These are phyloP conservation scores for Lapara coniferarum DNA, from an alignment of 2,888 invertebrate genomes.

Conservation along the genomic window DNA sequence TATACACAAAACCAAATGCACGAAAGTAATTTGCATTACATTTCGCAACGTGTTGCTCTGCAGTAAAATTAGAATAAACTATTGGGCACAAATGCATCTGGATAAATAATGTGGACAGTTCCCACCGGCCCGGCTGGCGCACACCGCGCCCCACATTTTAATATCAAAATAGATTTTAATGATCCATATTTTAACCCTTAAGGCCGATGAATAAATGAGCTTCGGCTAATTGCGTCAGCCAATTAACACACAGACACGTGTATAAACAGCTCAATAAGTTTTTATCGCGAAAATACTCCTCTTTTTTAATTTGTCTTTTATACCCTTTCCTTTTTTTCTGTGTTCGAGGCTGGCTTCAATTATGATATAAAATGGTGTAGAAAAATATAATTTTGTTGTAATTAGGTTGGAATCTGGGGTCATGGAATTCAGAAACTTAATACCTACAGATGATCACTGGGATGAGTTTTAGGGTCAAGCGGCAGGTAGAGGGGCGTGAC, in stretches of 20 bases:
- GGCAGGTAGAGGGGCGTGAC: no score
- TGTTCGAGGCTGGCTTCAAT: not conserved
- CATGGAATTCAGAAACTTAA: no score
- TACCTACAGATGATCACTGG: no score
- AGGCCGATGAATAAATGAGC: slow-evolving; percentile 10
- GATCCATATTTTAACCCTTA: slow-evolving; percentile 19
- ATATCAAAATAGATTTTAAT: slow-evolving; percentile 18
- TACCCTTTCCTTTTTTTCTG: not conserved
- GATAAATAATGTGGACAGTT: slow-evolving; percentile 20
- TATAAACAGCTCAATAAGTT: not conserved
- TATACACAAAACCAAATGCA: not conserved
- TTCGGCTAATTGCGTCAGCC: slow-evolving; percentile 1
- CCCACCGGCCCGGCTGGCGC: slow-evolving; percentile 8
- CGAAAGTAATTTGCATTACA: not conserved
- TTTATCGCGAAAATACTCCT: not conserved
- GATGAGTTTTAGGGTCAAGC: no score
- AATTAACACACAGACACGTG: not conserved
- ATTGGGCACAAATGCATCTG: slow-evolving; percentile 15
- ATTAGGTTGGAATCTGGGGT: no score
- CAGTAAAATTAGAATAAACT: slow-evolving; percentile 13
- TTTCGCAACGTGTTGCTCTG: slow-evolving; percentile 5
- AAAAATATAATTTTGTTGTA: no score
- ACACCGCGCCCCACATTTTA: slow-evolving; percentile 11
- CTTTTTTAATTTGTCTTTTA: not conserved
- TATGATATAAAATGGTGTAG: not conserved